These are phyloP conservation scores for Huso huso DNA, from an alignment of 2,797 vertebrate species.

Conservation along the genomic window DNA sequence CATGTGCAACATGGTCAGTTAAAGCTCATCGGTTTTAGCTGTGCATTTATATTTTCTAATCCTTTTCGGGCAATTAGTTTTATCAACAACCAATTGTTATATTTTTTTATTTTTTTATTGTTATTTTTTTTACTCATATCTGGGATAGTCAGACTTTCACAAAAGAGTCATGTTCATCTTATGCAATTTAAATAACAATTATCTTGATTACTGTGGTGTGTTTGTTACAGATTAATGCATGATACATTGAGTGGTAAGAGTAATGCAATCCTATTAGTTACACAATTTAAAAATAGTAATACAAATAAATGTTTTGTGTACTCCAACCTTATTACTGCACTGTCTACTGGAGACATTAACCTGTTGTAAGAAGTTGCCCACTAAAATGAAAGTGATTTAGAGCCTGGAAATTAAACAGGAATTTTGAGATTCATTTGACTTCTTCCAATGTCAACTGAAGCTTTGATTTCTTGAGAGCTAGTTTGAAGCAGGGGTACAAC, in stretches of 20 bases:
- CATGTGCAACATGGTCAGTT: neutral
- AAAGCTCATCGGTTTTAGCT: constrained; percentile 25
- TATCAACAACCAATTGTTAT: constrained; percentile 55
- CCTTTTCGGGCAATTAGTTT: constrained; percentile 56
- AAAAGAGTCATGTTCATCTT: too few species aligned
- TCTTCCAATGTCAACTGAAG: neutral
- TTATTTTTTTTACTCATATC: too few species aligned
- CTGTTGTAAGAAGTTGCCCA: neutral
- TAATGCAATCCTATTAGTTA: too few species aligned
- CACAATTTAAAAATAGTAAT: too few species aligned
- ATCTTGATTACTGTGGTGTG: too few species aligned
- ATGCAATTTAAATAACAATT: too few species aligned
- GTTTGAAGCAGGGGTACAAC: neutral
- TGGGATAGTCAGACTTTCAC: too few species aligned
- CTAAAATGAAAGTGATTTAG: neutral
- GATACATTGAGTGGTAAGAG: too few species aligned
- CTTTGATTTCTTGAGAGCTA: neutral
- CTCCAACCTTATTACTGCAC: neutral
- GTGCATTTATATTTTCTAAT: constrained; percentile 48
- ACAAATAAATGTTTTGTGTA: neutral
- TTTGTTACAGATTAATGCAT: too few species aligned
- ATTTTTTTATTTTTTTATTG: constrained; percentile 31
- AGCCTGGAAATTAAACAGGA: neutral
- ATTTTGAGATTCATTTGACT: neutral
- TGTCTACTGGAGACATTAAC: neutral